Evolutionary conservation across 2,888 invertebrate genomes (phyloP).

Genomic region (Vesta saturnalis): DNA sequence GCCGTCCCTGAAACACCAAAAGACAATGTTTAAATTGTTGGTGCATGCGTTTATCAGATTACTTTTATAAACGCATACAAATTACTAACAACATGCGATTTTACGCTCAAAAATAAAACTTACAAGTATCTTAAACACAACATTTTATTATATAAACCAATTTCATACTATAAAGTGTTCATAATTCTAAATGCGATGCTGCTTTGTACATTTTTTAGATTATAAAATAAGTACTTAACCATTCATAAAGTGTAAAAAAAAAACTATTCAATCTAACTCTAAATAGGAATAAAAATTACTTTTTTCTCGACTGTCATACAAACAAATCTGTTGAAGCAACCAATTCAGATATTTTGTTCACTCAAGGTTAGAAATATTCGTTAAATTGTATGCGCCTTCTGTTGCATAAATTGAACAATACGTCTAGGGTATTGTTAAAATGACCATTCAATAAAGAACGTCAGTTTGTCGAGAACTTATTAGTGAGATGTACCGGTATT

Average conservation of each 20-base stretch:
- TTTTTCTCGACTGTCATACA: not conserved
- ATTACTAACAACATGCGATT: not conserved
- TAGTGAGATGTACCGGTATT: too few relatives aligned
- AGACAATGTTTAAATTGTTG: conserved; percentile 42
- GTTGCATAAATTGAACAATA: conserved; percentile 3
- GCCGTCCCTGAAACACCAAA: conserved; percentile 52
- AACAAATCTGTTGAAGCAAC: not conserved
- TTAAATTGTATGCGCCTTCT: not conserved
- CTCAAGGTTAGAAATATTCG: not conserved
- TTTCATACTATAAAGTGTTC: too few relatives aligned
- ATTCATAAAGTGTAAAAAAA: too few relatives aligned
- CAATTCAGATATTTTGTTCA: not conserved
- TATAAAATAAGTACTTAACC: too few relatives aligned
- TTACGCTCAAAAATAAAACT: not conserved
- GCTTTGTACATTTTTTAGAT: too few relatives aligned
- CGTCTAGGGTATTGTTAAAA: not conserved
- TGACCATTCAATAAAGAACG: not conserved
- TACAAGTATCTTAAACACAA: too few relatives aligned
- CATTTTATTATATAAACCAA: too few relatives aligned
- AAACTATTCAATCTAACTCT: not conserved
- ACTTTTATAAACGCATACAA: conserved; percentile 13
- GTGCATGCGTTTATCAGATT: conserved; percentile 32
- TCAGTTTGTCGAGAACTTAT: not conserved
- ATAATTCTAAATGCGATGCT: too few relatives aligned
- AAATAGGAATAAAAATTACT: not conserved